Conservation (phyloP, 2,113 vertebrate genomes). For the Epinephelus fuscoguttatus region DNA sequence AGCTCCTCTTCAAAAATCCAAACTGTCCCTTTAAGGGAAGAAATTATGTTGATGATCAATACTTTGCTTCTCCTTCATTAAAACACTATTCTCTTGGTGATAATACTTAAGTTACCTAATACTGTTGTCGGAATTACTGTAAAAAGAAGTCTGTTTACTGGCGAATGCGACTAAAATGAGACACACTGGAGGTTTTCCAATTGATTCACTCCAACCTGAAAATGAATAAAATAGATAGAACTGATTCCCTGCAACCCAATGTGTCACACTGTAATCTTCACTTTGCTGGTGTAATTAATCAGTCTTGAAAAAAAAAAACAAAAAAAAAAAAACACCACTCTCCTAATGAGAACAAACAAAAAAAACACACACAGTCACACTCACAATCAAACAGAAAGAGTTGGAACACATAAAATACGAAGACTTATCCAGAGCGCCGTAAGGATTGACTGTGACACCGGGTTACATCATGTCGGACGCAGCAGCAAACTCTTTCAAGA, state of each 20-base stretch:
- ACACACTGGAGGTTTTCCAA: conserved; percentile 13
- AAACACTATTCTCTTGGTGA: conserved; percentile 29
- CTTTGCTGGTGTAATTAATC: conserved; percentile 78
- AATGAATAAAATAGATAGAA: conserved; percentile 25
- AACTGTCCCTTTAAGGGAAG: conserved; percentile 17
- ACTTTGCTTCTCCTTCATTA: conserved; percentile 53
- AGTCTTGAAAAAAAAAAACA: not conserved
- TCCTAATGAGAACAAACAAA: conserved; percentile 21
- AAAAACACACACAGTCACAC: conserved; percentile 18
- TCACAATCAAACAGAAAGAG: conserved; percentile 21
- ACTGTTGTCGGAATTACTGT: conserved; percentile 40
- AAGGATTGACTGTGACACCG: conserved; percentile 9
- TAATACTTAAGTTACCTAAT: conserved; percentile 48
- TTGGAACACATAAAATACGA: conserved; percentile 11
- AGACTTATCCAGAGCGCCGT: conserved; percentile 36
- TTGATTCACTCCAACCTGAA: conserved; percentile 9
- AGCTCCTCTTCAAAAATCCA: too few species aligned
- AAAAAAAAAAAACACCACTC: conserved; percentile 35
- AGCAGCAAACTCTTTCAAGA: conserved; percentile 31
- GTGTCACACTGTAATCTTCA: conserved; percentile 37
- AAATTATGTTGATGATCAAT: conserved; percentile 22
- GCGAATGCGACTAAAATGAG: conserved; percentile 7
- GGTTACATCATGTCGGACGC: conserved; percentile 19
- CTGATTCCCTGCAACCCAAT: conserved; percentile 29
- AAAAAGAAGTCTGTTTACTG: not conserved